Percentiles rank a stretch among this genome's conserved stretches.
Evolutionary conservation across 2,113 vertebrate species (phyloP).

Genomic region (Chascanopsetta lugubris): DNA sequence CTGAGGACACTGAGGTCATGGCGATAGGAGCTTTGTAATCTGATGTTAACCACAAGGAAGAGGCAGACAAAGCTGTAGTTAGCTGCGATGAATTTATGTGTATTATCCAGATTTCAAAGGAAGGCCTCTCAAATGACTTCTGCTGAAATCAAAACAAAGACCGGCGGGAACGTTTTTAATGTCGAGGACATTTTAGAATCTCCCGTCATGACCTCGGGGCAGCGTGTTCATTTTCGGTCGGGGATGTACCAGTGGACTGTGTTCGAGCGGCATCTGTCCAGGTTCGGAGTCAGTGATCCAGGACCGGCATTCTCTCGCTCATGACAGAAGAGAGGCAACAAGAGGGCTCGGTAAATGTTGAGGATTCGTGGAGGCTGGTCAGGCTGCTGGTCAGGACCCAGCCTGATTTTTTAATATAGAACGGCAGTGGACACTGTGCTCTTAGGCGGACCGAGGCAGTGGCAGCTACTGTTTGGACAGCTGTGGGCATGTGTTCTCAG

Average conservation of each 20-base stretch:
- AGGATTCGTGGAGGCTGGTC: constrained; percentile 26
- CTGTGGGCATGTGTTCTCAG: constrained; percentile 69
- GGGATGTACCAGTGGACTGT: constrained; percentile 2
- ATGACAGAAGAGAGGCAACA: constrained; percentile 10
- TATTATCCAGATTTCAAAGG: not conserved
- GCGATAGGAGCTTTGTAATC: not conserved
- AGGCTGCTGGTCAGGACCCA: constrained; percentile 36
- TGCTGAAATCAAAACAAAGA: not conserved
- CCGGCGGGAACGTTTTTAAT: not conserved
- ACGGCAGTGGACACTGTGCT: constrained; percentile 18
- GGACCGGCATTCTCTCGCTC: constrained; percentile 6
- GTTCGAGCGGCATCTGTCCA: constrained; percentile 7
- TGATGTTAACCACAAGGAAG: not conserved
- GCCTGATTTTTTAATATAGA: constrained; percentile 35
- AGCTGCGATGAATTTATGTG: too few relatives aligned
- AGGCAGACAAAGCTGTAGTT: not conserved
- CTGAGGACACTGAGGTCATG: not conserved
- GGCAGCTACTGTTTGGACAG: constrained; percentile 74
- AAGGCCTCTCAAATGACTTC: not conserved
- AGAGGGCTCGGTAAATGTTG: constrained; percentile 32
- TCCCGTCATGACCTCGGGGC: not conserved
- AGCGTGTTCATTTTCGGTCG: not conserved
- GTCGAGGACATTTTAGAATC: not conserved
- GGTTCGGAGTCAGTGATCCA: constrained; percentile 5
- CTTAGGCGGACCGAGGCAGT: constrained; percentile 27